Percentiles rank a stretch among this genome's conserved stretches.
phyloP scores from a whole-genome alignment of 2,797 vertebrate species.

The Lycodopsis pacificus region DNA sequence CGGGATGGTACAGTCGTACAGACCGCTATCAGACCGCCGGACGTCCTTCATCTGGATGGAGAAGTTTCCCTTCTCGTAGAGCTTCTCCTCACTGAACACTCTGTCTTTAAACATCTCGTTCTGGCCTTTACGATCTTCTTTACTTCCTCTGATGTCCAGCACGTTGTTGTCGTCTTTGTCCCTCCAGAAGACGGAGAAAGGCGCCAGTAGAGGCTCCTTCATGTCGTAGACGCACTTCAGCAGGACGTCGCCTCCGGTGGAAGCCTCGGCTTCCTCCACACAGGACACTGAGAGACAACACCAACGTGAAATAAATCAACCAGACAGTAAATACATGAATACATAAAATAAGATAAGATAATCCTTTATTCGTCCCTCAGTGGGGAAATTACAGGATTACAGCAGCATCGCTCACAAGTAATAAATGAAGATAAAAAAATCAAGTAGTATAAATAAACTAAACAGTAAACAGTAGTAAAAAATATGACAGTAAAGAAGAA shows the following conservation, averaged over 20 bases:
- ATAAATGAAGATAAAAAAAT: no score
- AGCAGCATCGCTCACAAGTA: no score
- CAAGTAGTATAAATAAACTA: no score
- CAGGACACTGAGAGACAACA: background rate
- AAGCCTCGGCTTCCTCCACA: background rate
- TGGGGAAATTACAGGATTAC: no score
- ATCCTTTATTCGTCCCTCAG: no score
- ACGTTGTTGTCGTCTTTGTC: background rate
- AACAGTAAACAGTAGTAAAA: no score
- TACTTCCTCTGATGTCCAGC: background rate
- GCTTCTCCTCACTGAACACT: background rate
- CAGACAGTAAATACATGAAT: no score
- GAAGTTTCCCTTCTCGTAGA: background rate
- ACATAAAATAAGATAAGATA: no score
- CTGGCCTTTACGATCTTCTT: background rate
- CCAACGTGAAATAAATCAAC: no score
- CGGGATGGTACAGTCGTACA: background rate
- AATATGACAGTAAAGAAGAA: no score
- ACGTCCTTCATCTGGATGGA: background rate
- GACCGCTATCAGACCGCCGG: background rate
- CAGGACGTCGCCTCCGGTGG: background rate
- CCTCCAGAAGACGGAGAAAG: background rate
- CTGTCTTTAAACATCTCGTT: background rate
- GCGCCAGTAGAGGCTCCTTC: rapidly evolving
- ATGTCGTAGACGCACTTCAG: background rate